Evolutionary conservation across 1,140 invertebrate genomes (phyloP), one percentile per base, ranked within the genome.

Genomic region (Drosophila nebulosa): DNA sequence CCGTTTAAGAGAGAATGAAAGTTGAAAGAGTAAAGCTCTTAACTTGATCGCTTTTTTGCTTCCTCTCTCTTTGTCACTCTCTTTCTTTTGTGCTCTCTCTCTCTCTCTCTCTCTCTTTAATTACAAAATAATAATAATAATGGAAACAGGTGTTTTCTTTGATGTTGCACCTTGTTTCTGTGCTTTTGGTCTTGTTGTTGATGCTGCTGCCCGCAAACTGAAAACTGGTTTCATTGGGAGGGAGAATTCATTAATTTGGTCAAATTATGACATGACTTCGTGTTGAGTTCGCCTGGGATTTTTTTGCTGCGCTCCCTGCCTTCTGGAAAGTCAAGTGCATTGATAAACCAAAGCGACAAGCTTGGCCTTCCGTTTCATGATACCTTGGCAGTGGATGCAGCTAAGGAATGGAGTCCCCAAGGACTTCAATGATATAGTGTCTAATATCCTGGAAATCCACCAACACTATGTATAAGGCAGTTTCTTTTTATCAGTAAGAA

Each of bases 261-360:
- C 71, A 74, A 74, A 74, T 74, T 74, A 74, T 74, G 71, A 74
- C 63, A 56, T 74, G n/a, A 16, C 35, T 42, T 21, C 22, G 30
- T 26, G 67, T 59, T 7, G 56, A 52, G 56, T 36, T 58, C 42
- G 60, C n/a, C 12, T 46, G 36, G 52, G n/a, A 27, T 57, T 57
- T 26, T 52, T 63, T 77, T 85, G 60, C 79, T 85, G 75, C 61
- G 70, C 64, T 85, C 80, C 79, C 79, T 79, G 79, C 79, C 57
- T 35, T 57, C 42, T 32, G 46, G 16, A 24, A 32, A 35, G 26
- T 60, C 32, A 57, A 57, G 52, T 68, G 60, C 67, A 72, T 75
- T 84, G 79, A 84, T 83, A 83, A 55, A 55, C 16, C 39, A 46
- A 21, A 46, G 39, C 3, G 16, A n/a, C 16, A 46, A 46, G 18